Conservation (phyloP, 2,888 invertebrate species). For the Cynaeus angustus region DNA sequence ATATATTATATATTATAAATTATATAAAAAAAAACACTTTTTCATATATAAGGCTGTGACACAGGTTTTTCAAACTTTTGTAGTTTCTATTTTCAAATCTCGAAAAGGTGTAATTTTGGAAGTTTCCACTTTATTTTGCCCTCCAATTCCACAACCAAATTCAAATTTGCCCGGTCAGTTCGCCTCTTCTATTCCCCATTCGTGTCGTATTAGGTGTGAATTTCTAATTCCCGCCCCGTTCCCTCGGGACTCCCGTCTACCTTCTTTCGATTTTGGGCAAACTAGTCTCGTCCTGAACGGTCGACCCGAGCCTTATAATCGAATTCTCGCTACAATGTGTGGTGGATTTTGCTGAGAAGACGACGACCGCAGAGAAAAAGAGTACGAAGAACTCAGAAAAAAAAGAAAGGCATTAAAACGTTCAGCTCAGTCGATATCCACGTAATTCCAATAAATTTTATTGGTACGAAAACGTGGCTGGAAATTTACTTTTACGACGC, state of each 20-base stretch:
- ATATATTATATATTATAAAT: too few relatives aligned
- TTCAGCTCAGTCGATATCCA: slow-evolving; percentile 67
- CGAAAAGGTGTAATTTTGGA: too few relatives aligned
- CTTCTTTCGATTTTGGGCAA: slow-evolving; percentile 16
- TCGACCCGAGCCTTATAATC: slow-evolving; percentile 32
- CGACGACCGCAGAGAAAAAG: slow-evolving; percentile 24
- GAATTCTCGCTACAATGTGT: slow-evolving; percentile 45
- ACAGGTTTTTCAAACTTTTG: too few relatives aligned
- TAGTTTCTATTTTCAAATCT: too few relatives aligned
- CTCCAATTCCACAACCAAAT: too few relatives aligned
- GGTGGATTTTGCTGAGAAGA: slow-evolving; percentile 41
- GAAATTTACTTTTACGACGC: slow-evolving; percentile 69
- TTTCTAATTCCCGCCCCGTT: slow-evolving; percentile 16
- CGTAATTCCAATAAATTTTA: slow-evolving; percentile 71
- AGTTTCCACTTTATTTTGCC: too few relatives aligned
- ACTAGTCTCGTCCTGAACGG: slow-evolving; percentile 30
- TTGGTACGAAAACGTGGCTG: slow-evolving; percentile 69
- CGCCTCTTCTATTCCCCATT: too few relatives aligned
- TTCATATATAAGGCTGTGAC: too few relatives aligned
- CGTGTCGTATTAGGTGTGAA: slow-evolving; percentile 2
- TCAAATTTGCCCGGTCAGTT: too few relatives aligned
- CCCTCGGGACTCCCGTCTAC: slow-evolving; percentile 6
- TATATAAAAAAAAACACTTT: too few relatives aligned
- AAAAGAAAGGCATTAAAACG: slow-evolving; percentile 58
- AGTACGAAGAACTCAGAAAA: slow-evolving; percentile 36